Percentiles rank a stretch among this genome's conserved stretches.
These are phyloP conservation scores for Clusia tigrina DNA, from an alignment of 2,888 invertebrate species.

Conservation along the genomic window DNA sequence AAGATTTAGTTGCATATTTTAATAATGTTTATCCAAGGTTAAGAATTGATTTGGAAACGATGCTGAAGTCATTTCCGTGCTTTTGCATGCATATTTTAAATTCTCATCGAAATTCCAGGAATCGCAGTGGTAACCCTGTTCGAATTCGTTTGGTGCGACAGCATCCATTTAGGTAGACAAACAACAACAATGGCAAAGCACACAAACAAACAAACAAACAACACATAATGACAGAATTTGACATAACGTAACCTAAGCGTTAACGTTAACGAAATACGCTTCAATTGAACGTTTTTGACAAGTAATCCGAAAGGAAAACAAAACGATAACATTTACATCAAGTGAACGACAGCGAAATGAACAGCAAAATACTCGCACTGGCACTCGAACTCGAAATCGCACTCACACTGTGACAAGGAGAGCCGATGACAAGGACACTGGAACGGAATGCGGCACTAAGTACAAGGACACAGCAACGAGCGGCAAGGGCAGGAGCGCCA, in stretches of 20 bases:
- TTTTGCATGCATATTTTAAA: too few species aligned
- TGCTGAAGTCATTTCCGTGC: too few species aligned
- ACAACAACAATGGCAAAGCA: not conserved
- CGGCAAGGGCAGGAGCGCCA: not conserved
- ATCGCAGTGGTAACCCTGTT: too few species aligned
- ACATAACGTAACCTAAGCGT: not conserved
- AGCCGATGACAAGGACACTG: slow-evolving; percentile 19
- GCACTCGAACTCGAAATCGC: too few species aligned
- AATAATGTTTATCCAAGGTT: too few species aligned
- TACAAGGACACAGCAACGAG: slow-evolving; percentile 9
- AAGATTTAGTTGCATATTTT: too few species aligned
- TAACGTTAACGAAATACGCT: not conserved
- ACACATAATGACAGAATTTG: not conserved
- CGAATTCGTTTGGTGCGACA: too few species aligned
- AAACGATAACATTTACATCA: slow-evolving; percentile 1
- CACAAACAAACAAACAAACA: not conserved
- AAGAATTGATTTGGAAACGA: too few species aligned
- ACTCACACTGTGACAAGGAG: not conserved
- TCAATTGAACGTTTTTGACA: slow-evolving; percentile 16
- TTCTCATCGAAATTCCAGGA: too few species aligned
- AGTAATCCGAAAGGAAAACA: slow-evolving; percentile 13
- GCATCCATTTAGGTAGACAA: too few species aligned
- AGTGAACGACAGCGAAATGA: not conserved
- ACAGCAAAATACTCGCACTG: too few species aligned
- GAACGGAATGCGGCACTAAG: not conserved